Conservation (phyloP, 2,797 vertebrate species). For the Tokudaia muenninki region DNA sequence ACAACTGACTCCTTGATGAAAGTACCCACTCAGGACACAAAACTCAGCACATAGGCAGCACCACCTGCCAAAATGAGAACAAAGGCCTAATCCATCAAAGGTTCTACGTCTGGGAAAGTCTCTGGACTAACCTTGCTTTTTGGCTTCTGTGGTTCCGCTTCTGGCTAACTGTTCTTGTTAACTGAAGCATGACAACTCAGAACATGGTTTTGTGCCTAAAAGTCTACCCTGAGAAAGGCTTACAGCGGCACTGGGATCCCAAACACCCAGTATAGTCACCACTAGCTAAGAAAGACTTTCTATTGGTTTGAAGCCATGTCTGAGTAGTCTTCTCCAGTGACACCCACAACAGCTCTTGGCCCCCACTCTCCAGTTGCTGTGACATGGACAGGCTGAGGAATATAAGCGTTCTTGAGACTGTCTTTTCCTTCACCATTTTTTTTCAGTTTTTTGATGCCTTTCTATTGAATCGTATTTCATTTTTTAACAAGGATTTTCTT, state of each 20-base stretch:
- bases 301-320: background rate
- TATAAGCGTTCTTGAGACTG: background rate
- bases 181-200: background rate
- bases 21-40: background rate
- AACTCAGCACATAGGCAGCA: background rate
- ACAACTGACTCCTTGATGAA: background rate
- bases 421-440: background rate
- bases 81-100: background rate
- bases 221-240: background rate
- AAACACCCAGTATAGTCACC: background rate
- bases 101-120: background rate
- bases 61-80: background rate
- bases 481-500: background rate
- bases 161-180: background rate
- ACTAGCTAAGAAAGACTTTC: background rate
- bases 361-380: background rate
- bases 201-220: background rate
- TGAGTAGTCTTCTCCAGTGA: background rate
- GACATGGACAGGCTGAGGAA: background rate
- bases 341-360: background rate
- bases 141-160: background rate
- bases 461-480: background rate
- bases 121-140: background rate
- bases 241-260: background rate
- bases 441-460: background rate